Evolutionary conservation across 2,797 vertebrate species (phyloP).

Genomic region (Melanogrammus aeglefinus): DNA sequence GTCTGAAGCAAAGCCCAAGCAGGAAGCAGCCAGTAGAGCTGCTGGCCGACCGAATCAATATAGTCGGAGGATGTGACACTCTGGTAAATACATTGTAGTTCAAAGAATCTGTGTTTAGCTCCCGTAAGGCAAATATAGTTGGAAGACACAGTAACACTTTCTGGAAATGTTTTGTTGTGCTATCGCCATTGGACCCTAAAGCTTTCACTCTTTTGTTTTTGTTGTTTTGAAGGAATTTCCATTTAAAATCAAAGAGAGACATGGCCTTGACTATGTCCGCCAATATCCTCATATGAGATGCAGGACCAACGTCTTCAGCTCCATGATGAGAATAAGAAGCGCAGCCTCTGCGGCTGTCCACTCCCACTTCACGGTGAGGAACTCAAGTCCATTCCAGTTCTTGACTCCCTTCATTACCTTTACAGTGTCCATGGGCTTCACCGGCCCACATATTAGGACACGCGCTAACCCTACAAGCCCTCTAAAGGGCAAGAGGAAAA

Average conservation of each 20-base stretch:
- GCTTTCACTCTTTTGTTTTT: not conserved
- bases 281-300: conserved; percentile 90
- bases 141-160: no score
- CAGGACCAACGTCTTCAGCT: conserved; percentile 78
- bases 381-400: not conserved
- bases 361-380: conserved; percentile 87
- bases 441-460: no score
- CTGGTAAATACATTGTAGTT: conserved; percentile 67
- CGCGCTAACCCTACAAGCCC: no score
- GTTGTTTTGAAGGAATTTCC: conserved; percentile 74
- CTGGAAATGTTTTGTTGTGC: not conserved
- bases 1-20: conserved; percentile 81
- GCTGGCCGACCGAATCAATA: conserved; percentile 77
- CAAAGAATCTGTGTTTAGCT: no score
- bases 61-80: conserved; percentile 84
- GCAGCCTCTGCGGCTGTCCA: conserved; percentile 85
- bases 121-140: no score
- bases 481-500: no score
- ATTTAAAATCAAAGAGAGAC: conserved; percentile 85
- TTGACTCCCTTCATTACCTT: no score
- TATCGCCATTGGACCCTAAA: not conserved
- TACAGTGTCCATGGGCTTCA: no score
- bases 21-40: conserved; percentile 84
- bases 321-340: conserved; percentile 87
- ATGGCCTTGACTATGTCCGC: conserved; percentile 82